A percentile compares a stretch with the other conserved stretches of the same genome.
These are phyloP conservation scores for Embidobia sp. DNA, from an alignment of 2,888 invertebrate genomes.

Conservation along the genomic window DNA sequence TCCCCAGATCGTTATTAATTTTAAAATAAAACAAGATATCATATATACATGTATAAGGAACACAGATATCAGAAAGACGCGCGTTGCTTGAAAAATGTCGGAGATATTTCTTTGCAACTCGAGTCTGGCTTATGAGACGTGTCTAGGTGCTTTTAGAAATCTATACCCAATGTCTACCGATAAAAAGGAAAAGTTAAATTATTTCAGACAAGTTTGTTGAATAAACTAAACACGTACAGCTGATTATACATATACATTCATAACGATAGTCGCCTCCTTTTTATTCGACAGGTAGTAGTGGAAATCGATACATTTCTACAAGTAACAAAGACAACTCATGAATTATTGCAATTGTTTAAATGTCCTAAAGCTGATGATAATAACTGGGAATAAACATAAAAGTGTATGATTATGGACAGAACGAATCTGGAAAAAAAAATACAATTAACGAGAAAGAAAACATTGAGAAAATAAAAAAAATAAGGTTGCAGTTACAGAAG, in stretches of 20 bases:
- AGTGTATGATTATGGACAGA: slow-evolving; percentile 3
- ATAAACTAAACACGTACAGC: slow-evolving; percentile 50
- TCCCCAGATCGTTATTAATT: slow-evolving; percentile 70
- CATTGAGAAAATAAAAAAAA: slow-evolving; percentile 58
- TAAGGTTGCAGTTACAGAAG: slow-evolving; percentile 81
- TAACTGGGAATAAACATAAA: slow-evolving; percentile 13
- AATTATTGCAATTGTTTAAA: slow-evolving; percentile 65
- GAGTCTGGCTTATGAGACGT: slow-evolving; percentile 57
- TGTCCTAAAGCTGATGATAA: slow-evolving; percentile 11
- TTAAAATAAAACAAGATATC: slow-evolving; percentile 2
- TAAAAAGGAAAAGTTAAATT: background rate
- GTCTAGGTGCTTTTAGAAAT: slow-evolving; percentile 73
- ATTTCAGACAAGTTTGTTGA: no score
- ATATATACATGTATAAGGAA: background rate
- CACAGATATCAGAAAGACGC: background rate
- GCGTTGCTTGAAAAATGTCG: background rate
- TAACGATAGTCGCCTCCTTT: slow-evolving; percentile 12
- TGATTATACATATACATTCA: slow-evolving; percentile 51
- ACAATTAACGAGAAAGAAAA: slow-evolving; percentile 14
- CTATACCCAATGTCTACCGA: slow-evolving; percentile 1
- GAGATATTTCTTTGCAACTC: slow-evolving; percentile 4
- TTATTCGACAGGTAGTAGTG: background rate
- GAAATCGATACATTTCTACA: slow-evolving; percentile 67
- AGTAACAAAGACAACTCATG: slow-evolving; percentile 72
- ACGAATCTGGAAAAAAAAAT: background rate